Evolutionary conservation across 30 jellyfish, hydroid and myxozoan species (phyloP), one percentile per base, ranked within the genome.

Genomic region (Catostylus mosaicus): DNA sequence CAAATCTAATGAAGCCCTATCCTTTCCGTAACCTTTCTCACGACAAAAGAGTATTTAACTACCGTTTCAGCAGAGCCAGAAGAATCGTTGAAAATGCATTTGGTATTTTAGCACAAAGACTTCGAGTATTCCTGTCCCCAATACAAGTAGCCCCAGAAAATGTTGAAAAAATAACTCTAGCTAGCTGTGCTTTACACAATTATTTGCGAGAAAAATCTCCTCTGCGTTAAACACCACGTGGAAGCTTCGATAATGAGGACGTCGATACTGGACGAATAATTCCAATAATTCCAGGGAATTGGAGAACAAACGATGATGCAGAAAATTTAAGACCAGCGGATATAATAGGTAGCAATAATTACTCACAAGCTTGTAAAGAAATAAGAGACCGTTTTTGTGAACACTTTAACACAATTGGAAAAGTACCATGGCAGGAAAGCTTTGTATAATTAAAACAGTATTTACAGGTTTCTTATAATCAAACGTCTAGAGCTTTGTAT

Each of bases 281-380:
- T 63, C n/a, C n/a, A n/a, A n/a, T n/a, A n/a, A n/a, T n/a, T n/a
- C 45, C 59, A 50, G 82, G 88, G 30, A 63, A 47, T 30, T 76
- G 88, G 88, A 32, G 88, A 30, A 50, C 88, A 76, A 54, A 54
- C 26, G 67, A 32, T 32, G 77, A 76, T 33, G 32, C 22, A 54
- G 51, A 51, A 38, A 33, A 14, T 29, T 30, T 33, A 18, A 38
- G 30, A 16, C 56, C 88, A 63, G 56, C 56, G 27, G 30, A 52
- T 26, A 27, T 76, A 60, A 22, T 60, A 50, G 76, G 88, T 50
- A 76, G 88, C 54, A 69, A 69, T 38, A 69, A 69, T 23, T 69
- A 69, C n/a, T n/a, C n/a, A n/a, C n/a, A n/a, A n/a, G n/a, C n/a
- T n/a, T n/a, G n/a, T n/a, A n/a, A n/a, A n/a, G n/a, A n/a, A n/a